These are phyloP conservation scores for Tinamus major DNA, from an alignment of 2,797 vertebrate genomes.

Conservation along the genomic window DNA sequence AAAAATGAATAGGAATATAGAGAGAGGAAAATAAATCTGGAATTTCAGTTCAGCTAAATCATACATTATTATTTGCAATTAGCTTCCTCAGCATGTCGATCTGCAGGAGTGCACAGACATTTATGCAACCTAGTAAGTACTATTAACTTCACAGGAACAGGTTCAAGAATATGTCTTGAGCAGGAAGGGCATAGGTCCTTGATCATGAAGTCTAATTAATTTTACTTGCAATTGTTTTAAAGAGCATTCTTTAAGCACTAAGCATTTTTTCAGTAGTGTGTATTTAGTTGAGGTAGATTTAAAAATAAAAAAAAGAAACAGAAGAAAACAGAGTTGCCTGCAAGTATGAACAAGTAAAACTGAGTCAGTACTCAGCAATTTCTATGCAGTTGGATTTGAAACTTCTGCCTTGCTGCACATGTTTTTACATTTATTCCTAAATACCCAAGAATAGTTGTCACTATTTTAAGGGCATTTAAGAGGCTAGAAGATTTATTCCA, in stretches of 20 bases:
- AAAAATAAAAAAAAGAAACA: no score
- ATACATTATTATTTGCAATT: neutral
- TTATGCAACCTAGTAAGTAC: neutral
- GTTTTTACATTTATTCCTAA: neutral
- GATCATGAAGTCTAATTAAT: neutral
- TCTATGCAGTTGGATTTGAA: neutral
- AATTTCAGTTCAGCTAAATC: neutral
- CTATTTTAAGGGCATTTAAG: neutral
- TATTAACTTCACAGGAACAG: neutral
- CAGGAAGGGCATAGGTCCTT: neutral
- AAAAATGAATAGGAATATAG: neutral
- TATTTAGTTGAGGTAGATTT: neutral
- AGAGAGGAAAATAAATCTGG: neutral
- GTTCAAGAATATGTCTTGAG: neutral
- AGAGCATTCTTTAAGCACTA: neutral
- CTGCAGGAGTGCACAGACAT: neutral
- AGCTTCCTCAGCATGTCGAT: neutral
- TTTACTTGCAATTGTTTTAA: neutral
- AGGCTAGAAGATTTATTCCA: neutral
- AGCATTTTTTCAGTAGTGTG: neutral
- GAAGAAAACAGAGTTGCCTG: no score
- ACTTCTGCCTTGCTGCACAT: neutral
- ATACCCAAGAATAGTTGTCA: neutral
- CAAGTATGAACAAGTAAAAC: neutral
- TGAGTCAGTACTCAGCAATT: neutral